These are phyloP conservation scores for Chondrilla cf. caribensis DNA, from an alignment of 37 sponge, comb jelly and placozoan genomes.

Conservation along the genomic window DNA sequence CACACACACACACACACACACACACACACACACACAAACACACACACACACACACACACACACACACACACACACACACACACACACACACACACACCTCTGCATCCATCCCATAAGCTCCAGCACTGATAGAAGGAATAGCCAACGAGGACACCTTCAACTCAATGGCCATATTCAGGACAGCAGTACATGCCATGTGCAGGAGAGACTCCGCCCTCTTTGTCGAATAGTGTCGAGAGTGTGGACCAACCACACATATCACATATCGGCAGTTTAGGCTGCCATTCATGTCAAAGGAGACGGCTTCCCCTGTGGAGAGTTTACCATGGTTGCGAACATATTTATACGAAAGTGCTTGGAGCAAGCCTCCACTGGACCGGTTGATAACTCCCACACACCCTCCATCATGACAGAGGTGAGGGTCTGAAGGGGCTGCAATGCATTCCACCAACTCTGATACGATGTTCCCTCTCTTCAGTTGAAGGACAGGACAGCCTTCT, in stretches of 20 bases:
- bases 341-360: neutral
- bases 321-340: neutral
- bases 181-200: neutral
- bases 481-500: neutral
- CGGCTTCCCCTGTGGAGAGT: neutral
- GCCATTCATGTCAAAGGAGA: neutral
- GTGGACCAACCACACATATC: constrained; percentile 11
- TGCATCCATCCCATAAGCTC: neutral
- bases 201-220: neutral
- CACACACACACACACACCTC: neutral
- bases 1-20: neutral
- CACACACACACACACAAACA: too few species aligned
- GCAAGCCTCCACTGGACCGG: neutral
- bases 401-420: neutral
- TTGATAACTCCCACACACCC: constrained; percentile 11
- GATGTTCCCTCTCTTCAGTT: neutral
- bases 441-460: neutral
- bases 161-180: neutral
- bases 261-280: neutral
- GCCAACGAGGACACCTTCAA: neutral
- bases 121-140: constrained; percentile 3
- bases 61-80: neutral
- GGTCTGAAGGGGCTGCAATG: neutral
- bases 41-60: neutral
- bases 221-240: neutral